phyloP scores from a whole-genome alignment of 2,797 vertebrate species.

The Eulemur mongoz region DNA sequence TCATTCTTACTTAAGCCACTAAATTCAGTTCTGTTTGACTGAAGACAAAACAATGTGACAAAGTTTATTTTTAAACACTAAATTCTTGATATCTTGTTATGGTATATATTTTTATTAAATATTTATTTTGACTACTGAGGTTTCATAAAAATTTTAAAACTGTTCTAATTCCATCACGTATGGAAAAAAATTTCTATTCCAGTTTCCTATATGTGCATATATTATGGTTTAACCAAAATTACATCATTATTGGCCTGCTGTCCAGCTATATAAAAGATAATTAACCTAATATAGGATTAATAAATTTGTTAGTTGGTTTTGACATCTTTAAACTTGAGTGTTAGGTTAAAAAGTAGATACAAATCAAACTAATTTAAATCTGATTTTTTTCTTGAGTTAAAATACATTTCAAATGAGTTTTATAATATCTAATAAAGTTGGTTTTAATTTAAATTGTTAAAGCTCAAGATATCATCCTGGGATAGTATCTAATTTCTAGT shows the following conservation, averaged over 20 bases:
- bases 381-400: slow-evolving; percentile 39
- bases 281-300: slow-evolving; percentile 2
- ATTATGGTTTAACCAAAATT: slow-evolving; percentile 42
- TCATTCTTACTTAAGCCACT: slow-evolving; percentile 57
- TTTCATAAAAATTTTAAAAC: slow-evolving; percentile 67
- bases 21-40: slow-evolving; percentile 70
- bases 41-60: slow-evolving; percentile 64
- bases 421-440: slow-evolving; percentile 29
- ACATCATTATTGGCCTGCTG: not conserved
- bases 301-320: not conserved
- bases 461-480: slow-evolving; percentile 24
- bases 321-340: slow-evolving; percentile 30
- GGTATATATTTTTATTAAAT: slow-evolving; percentile 82
- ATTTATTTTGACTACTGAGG: slow-evolving; percentile 85
- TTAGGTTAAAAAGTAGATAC: slow-evolving; percentile 9
- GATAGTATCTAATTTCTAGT: slow-evolving; percentile 52
- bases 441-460: slow-evolving; percentile 61
- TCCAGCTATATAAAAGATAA: not conserved
- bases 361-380: slow-evolving; percentile 35
- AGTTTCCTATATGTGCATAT: slow-evolving; percentile 32
- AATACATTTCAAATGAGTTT: not conserved
- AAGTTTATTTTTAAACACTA: slow-evolving; percentile 75
- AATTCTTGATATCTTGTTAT: slow-evolving; percentile 74
- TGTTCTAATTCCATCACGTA: slow-evolving; percentile 69
- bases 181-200: slow-evolving; percentile 48